phyloP scores from a whole-genome alignment of 2,113 vertebrate genomes.

The Vicugna pacos region DNA sequence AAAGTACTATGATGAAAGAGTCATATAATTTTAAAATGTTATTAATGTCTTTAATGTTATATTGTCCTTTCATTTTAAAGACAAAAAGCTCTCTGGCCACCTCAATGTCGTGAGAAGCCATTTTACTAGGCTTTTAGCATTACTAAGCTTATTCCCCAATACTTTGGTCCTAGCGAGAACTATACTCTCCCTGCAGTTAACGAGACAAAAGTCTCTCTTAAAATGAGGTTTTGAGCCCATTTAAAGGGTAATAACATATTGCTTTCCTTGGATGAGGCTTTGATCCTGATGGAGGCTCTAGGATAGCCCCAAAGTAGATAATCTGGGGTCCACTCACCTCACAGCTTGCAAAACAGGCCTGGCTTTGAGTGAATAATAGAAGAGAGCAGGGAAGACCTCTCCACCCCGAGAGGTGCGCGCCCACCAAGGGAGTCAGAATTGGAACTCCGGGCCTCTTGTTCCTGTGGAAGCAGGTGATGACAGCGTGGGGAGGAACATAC shows the following conservation, averaged over 20 bases:
- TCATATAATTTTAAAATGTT: not conserved
- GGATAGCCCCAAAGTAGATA: constrained; percentile 34
- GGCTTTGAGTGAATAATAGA: not conserved
- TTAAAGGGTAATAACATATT: constrained; percentile 76
- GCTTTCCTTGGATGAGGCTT: constrained; percentile 50
- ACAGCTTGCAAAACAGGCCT: not conserved
- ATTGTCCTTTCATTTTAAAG: constrained; percentile 58
- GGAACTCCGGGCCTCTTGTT: not conserved
- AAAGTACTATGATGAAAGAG: constrained; percentile 42
- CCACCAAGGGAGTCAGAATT: not conserved
- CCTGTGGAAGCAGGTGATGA: not conserved
- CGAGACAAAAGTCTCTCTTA: constrained; percentile 53
- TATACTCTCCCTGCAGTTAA: constrained; percentile 33
- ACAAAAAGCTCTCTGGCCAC: constrained; percentile 38
- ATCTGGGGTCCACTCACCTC: not conserved
- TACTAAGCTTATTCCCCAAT: constrained; percentile 45
- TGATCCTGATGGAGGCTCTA: constrained; percentile 54
- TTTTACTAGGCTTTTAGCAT: constrained; percentile 74
- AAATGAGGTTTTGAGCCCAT: constrained; percentile 67
- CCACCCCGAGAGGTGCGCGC: fast-evolving
- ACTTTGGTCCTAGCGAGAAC: constrained; percentile 13
- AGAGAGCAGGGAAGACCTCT: not conserved
- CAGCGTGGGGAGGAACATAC: not conserved
- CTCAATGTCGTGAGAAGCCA: constrained; percentile 35
- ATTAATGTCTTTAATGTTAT: constrained; percentile 37